Base-by-base conservation (phyloP, 2,797 vertebrate genomes). In the Cyclura pinguis region DNA sequence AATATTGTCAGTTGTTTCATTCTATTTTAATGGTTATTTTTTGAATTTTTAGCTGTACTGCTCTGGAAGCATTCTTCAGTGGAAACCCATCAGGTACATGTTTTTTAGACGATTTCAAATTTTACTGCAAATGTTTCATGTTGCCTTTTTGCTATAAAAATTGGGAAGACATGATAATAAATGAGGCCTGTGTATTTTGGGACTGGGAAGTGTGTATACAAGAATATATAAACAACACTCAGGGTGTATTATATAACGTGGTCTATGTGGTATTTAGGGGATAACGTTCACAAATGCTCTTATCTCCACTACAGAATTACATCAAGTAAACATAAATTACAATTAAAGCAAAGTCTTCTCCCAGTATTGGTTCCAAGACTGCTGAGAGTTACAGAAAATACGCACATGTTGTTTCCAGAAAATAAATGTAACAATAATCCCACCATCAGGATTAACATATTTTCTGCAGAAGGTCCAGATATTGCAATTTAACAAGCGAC, bases 241-340 rank as follows among this genome's bases (percentile, higher is more conserved):
- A 74, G 0, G 35, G 5, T 14, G 14, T 59, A 6, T 42, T 42
- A 57, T 74, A 52, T 59, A 57, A 83, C 6, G 35, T 50, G 52
- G n/a, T 74, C 10, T 62, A 47, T 76, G 42, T 47, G 42, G 42
- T 47, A 74, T 73, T 72, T 88, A 85, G 13, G 80, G 10, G 76
- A 83, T 0, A 0, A 0, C 47, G 69, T 64, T 88, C 92, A 42
- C 1, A 32, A 50, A 14, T 76, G 32, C 24, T 93, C 86, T 87
- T 55, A 87, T 38, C 89, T 80, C 86, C 73, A 38, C 35, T 69
- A 24, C 62, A 80, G 62, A 55, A 77, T 22, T 55, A n/a, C 0
- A 0, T 89, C 22, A 29, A 82, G 52, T 13, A 91, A 89, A 72
- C 91, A 64, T 89, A 92, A 88, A 91, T 91, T 92, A 92, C 91